Conservation (phyloP, 2,113 vertebrate species). For the Lamprologus ornatipinnis region DNA sequence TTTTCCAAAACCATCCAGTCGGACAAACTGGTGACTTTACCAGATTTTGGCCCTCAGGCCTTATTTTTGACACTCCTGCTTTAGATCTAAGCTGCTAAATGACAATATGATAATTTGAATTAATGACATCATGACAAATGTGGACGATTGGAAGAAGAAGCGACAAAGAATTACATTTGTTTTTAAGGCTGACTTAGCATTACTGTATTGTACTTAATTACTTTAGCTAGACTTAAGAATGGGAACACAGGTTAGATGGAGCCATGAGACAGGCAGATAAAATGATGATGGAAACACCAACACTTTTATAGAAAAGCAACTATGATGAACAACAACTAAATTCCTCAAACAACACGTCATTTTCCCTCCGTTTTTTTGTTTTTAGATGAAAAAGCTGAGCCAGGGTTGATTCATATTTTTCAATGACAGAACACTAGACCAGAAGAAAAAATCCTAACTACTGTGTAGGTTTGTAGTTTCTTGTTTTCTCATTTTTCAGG, state of each 20-base stretch:
- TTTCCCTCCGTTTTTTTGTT: background rate
- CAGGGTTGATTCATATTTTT: background rate
- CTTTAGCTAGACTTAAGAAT: background rate
- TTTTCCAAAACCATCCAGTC: background rate
- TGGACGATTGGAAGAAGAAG: background rate
- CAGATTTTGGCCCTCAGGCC: background rate
- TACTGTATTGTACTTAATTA: background rate
- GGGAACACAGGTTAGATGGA: background rate
- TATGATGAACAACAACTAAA: background rate
- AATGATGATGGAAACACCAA: background rate
- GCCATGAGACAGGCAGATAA: background rate
- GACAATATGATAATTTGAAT: fast-evolving
- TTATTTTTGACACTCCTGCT: background rate
- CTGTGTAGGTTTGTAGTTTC: background rate
- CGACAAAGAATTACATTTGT: background rate
- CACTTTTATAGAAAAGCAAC: background rate
- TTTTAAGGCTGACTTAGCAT: background rate
- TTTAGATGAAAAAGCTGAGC: background rate
- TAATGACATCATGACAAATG: background rate
- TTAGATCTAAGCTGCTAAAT: background rate
- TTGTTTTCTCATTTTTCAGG: background rate
- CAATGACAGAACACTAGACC: background rate
- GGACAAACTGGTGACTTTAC: background rate
- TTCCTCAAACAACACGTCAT: background rate
- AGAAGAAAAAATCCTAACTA: background rate